Evolutionary conservation across 2,797 vertebrate genomes (phyloP), one percentile per base, ranked within the genome.

Genomic region (Oryzias sinensis): DNA sequence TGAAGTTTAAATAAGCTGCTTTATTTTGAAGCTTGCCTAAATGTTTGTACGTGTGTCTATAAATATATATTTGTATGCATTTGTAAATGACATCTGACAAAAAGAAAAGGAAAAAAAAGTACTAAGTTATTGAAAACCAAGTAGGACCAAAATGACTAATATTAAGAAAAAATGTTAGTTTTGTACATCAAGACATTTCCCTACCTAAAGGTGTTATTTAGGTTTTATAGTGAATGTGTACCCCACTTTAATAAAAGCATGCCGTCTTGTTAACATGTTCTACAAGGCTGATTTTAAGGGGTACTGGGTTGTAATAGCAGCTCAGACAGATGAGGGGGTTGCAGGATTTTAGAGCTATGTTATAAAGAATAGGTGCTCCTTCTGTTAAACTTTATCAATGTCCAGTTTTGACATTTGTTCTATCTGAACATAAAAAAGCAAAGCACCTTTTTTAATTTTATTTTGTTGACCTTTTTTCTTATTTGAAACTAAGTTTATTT

Each of bases 241-340:
- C 9, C 33, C 9, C 33, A 37, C 33, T 37, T 37, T 37, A 37
- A 37, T 37, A 11, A 11, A 11, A 11, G 33, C 33, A 37, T 37
- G 33, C 9, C 33, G 33, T 37, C 33, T 37, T 11, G 13, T 37
- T 11, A 8, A 37, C 11, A 1, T 11, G 59, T 48, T 62, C 59
- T 53, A 78, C 62, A 80, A 77, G 68, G 72, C 55, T 40, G 43
- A 41, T 29, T 81, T 83, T 72, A 22, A 84, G 76, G 69, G 79
- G 84, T 76, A 79, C 83, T 87, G 74, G 41, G 64, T 59, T 65
- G 43, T 82, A 77, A 82, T 81, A 69, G 33, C 59, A 53, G 55
- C 68, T 50, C 59, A 44, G 59, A 53, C 68, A 80, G 70, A 77
- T 65, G 54, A 54, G 61, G 65, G 3, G 52, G 70, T 64, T 55